Percentiles rank a stretch among this genome's conserved stretches.
These are phyloP conservation scores for Thoracochromis brauschi DNA, from an alignment of 2,113 vertebrate species.

Conservation along the genomic window DNA sequence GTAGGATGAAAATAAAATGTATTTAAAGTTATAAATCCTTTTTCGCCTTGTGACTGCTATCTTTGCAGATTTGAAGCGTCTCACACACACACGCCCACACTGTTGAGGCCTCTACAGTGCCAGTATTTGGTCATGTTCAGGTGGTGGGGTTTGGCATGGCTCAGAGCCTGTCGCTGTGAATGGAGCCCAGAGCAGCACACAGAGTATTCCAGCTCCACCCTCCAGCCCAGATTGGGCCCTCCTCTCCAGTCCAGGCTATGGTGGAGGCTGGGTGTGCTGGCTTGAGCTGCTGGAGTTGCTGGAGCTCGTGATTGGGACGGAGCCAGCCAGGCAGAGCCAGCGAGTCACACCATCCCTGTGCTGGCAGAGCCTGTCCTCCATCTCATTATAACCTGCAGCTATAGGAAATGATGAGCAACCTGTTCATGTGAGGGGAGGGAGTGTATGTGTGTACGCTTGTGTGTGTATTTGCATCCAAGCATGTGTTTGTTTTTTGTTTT, in stretches of 20 bases:
- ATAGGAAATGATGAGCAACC: constrained; percentile 27
- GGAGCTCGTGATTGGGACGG: constrained; percentile 34
- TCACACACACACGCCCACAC: background rate
- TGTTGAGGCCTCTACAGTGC: background rate
- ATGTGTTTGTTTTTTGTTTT: background rate
- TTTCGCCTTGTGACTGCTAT: background rate
- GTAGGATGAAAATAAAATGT: background rate
- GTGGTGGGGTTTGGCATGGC: constrained; percentile 55
- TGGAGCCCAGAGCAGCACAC: constrained; percentile 21
- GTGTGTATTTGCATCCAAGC: background rate
- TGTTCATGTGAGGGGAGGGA: background rate
- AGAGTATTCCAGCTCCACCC: constrained; percentile 34
- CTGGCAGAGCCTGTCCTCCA: constrained; percentile 30
- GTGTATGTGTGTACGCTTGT: background rate
- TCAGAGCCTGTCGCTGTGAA: constrained; percentile 28
- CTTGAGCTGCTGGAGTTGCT: constrained; percentile 26
- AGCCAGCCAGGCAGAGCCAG: constrained; percentile 44
- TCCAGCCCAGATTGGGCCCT: constrained; percentile 32
- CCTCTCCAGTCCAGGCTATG: constrained; percentile 3
- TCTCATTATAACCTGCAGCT: constrained; percentile 45
- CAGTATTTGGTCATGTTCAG: constrained; percentile 49
- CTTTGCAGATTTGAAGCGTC: background rate
- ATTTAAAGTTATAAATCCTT: background rate
- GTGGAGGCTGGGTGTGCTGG: constrained; percentile 35
- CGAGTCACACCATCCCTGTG: constrained; percentile 28